Base-by-base conservation (phyloP, 2,888 invertebrate genomes). In the Heliconius charithonia region DNA sequence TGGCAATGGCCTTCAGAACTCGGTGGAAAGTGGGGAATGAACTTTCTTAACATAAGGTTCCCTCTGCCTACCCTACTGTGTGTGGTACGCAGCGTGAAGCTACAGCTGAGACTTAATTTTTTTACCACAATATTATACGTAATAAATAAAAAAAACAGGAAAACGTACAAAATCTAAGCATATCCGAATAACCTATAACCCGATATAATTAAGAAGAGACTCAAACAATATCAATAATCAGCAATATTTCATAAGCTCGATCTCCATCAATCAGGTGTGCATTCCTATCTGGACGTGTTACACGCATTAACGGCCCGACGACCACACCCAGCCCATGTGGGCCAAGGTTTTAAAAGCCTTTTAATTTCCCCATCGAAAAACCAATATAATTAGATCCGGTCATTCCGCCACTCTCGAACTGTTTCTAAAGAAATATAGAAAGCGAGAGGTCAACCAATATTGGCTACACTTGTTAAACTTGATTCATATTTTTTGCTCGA, bases 341-440 rank as follows among this genome's bases (percentile, higher is more conserved):
- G 92, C 88, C 93, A 93, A 92, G 93, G 93, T 89, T 76, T 37
- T 67, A 72, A 84, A 85, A 87, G 88, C 72, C 80, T 85, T 85
- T 85, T 86, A 83, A 86, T 85, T 84, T 86, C 85, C 83, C 84
- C 83, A 83, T 83, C 83, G 69, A 79, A 78, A 37, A 79, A 82
- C 83, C 83, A 80, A 25, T 80, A n/a, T 78, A 82, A n/a, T 27
- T 9, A 77, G 81, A 80, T 51, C 81, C 80, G 75, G 77, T 80
- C 63, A 79, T 79, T 79, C 74, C 67, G 75, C 78, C 73, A 66
- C 32, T 62, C 22, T 65, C 72, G n/a, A 77, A 80, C 75, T 25
- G 62, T 41, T 65, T 56, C 13, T 27, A 66, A 3, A 10, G 37
- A 22, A 45, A 29, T 69, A 69, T 81, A 80, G 80, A 81, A 81